These are phyloP conservation scores for Ursus arctos DNA, from an alignment of 2,113 vertebrate genomes.

Conservation along the genomic window DNA sequence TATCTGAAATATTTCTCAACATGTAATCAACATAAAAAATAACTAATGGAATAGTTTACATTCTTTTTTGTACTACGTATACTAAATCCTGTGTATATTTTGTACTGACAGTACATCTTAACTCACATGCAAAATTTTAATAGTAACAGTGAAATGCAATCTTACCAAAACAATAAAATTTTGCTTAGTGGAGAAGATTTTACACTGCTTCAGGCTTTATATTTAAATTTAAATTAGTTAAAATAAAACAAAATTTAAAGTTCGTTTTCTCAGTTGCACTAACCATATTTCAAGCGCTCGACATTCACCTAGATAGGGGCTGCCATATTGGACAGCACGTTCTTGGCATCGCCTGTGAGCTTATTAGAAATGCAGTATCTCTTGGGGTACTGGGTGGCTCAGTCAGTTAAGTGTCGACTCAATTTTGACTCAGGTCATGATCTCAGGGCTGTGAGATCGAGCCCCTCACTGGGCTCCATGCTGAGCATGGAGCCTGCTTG, in stretches of 20 bases:
- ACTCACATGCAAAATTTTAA: conserved; percentile 25
- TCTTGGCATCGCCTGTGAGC: background rate
- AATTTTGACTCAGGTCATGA: background rate
- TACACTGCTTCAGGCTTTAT: background rate
- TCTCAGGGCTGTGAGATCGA: background rate
- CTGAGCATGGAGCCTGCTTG: background rate
- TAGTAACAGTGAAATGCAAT: background rate
- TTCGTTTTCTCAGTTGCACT: background rate
- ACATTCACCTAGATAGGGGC: no score
- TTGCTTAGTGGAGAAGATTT: background rate
- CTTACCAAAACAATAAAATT: background rate
- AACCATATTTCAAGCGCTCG: background rate
- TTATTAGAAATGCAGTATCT: background rate
- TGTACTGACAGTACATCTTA: background rate
- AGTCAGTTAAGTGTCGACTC: background rate
- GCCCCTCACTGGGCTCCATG: background rate
- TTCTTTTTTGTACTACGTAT: background rate
- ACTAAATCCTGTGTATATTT: background rate
- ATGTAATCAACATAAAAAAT: conserved; percentile 10
- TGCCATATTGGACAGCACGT: background rate
- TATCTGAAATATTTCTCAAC: background rate
- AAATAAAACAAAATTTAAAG: background rate
- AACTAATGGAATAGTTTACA: background rate
- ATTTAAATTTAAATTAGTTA: background rate
- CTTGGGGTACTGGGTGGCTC: background rate